These are phyloP conservation scores for Microtus oregoni DNA, from an alignment of 2,113 vertebrate species.

Conservation along the genomic window DNA sequence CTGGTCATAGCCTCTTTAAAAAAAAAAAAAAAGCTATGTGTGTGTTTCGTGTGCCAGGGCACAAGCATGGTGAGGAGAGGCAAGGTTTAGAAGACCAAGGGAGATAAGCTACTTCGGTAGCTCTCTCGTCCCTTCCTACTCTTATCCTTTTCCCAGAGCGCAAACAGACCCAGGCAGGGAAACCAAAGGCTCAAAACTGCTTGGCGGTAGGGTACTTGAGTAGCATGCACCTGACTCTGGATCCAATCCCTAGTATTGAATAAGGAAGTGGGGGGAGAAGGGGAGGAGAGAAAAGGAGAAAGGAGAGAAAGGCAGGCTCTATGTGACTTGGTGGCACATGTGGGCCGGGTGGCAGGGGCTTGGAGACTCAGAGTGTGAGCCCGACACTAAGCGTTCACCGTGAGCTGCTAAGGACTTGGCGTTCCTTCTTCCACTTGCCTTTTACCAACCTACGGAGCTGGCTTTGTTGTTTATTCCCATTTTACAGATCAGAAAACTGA, in stretches of 20 bases:
- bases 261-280: too few relatives aligned
- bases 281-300: too few relatives aligned
- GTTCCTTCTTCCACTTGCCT: neutral
- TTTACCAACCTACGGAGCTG: neutral
- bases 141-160: neutral
- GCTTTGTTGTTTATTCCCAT: slow-evolving; percentile 7
- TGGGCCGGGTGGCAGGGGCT: neutral
- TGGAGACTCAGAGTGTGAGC: neutral
- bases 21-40: neutral
- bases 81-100: neutral
- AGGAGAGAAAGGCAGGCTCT: neutral
- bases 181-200: slow-evolving; percentile 11
- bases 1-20: neutral
- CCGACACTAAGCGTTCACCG: neutral
- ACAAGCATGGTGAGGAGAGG: neutral
- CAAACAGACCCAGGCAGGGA: neutral
- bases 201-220: neutral
- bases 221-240: neutral
- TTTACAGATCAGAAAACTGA: slow-evolving; percentile 53
- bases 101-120: neutral
- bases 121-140: neutral
- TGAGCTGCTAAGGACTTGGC: neutral
- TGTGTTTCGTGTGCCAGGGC: neutral
- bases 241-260: neutral
- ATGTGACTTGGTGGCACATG: neutral